Base-by-base conservation (phyloP, 2,113 vertebrate species). In the Thunnus maccoyii region DNA sequence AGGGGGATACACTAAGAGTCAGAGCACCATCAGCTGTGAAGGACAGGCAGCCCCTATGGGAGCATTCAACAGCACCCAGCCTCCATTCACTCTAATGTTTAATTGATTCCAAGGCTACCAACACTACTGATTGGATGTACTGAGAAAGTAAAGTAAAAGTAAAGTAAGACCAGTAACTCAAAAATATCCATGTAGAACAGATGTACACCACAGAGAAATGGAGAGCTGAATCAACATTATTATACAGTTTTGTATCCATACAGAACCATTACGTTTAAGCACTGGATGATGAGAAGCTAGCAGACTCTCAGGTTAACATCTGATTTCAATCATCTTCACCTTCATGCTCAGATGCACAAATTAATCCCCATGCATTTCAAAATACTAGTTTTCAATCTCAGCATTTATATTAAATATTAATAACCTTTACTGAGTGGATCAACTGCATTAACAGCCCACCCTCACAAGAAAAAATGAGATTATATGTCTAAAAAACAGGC, bases 1-100 rank as follows among this genome's bases (percentile, higher is more conserved):
- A 20, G 5, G n/a, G n/a, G 44, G 27, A 50, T 22, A 27, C 9
- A 41, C 9, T 41, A 8, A 52, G 15, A 72, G 50, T 54, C 52
- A 50, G 52, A 22, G 52, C 75, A 41, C 55, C 30, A 52, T 78
- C 27, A 61, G 16, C 54, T 41, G 20, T 68, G 55, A 68, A 51
- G 44, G 20, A 41, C 63, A 77, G 68, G 63, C 44, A 20, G 44
- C 9, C 15, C 73, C 73, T n/a, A 9, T 58, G 57, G 69, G 73
- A 27, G 47, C 30, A 16, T 66, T 85, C 61, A 66, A 30, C 27
- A 51, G 74, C 51, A 76, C 18, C 54, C 63, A 50, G 51, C 63
- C 46, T 57, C 44, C 25, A 36, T 58, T 76, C n/a, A 58, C 74
- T 67, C 20, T 8, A 22, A 8, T 64, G 48, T 27, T 63, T 16